Base-by-base conservation (phyloP, 2,113 vertebrate genomes). In the Xenus cinereus region DNA sequence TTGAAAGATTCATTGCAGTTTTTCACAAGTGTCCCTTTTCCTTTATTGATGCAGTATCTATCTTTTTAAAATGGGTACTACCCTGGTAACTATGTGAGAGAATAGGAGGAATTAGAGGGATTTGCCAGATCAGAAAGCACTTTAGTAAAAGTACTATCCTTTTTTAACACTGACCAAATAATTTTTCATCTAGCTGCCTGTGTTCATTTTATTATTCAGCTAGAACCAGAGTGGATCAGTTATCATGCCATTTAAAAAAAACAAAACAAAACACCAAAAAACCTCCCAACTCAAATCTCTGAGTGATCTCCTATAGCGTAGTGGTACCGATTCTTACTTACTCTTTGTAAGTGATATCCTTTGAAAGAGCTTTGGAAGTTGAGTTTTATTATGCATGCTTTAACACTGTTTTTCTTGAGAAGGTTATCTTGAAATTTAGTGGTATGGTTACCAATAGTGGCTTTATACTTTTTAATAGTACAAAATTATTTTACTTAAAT, bases 251-350 rank as follows among this genome's bases (percentile, higher is more conserved):
- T 43, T 48, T 35, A 6, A 28, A 71, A 46, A 28, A 62, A 24
- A 62, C 54, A 14, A 28, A 35, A 2, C 26, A 19, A 62, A 69
- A 17, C 27, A n/a, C 15, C 2, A 26, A 37, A 48, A 46, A 41
- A 28, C 0, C 6, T 8, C 16, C 10, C 10, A 79, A 14, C 22
- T 41, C 4, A 1, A 69, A 75, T 23, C 32, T 56, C 6, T 1
- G 59, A 56, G 32, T 48, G 5, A 63, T 69, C 32, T 46, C 22
- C 11, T 21, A 4, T 24, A 57, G 21, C 14, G 14, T 51, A 18
- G 14, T 68, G 43, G 28, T 69, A 57, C 18, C 0, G 35, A 22
- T 67, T 48, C 46, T 43, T 43, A 7, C 6, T 76, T 63, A 26
- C 11, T 43, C 9, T 19, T 39, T 33, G 28, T 48, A 71, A 51